Base-by-base conservation (phyloP, 2,888 invertebrate genomes). In the Dusona sp. region DNA sequence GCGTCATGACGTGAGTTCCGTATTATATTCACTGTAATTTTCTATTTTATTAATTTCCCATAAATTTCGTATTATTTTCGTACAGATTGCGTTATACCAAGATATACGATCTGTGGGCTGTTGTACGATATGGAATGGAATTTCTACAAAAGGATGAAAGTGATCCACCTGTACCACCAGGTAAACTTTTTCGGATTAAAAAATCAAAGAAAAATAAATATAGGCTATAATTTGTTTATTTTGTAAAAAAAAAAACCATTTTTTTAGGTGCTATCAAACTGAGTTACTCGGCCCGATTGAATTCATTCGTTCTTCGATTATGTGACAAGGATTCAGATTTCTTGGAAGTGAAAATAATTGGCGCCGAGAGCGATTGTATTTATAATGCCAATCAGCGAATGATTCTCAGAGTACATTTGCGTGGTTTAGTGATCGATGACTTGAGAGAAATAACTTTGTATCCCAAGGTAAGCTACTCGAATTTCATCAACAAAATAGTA, bases 381-480 rank as follows among this genome's bases (percentile, higher is more conserved):
- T 97, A 97, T 93, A 96, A 97, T 90, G 97, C 97, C 1, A 97
- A 97, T 90, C 97, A 97, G 91, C 95, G 97, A 90, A 96, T 97
- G 95, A 96, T 97, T 48, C 95, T 98, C 90, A 95, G 97, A 84
- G 95, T 96, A 29, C 96, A 96, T 91, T 95, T 98, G 45, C 96
- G 96, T 83, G 96, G 96, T 7, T 92, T 98, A 64, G 95, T 96
- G 8, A 95, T 97, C 2, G 97, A 97, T 88, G 97, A 98, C 93
- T 93, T 97, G 42, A 96, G 96, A 4, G 97, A 97, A 79, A 95
- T 96, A 70, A 97, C 97, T 0, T 94, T 98, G 16, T 98, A 97
- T 92, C 96, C 96, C 0, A 97, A 97, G 95, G 97, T 97, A 92
- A 89, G 65, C 64, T 42, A 38, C 36, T n/a, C 16, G 48, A 42